phyloP scores from a whole-genome alignment of 2,113 vertebrate species.

The Raja brachyura region DNA sequence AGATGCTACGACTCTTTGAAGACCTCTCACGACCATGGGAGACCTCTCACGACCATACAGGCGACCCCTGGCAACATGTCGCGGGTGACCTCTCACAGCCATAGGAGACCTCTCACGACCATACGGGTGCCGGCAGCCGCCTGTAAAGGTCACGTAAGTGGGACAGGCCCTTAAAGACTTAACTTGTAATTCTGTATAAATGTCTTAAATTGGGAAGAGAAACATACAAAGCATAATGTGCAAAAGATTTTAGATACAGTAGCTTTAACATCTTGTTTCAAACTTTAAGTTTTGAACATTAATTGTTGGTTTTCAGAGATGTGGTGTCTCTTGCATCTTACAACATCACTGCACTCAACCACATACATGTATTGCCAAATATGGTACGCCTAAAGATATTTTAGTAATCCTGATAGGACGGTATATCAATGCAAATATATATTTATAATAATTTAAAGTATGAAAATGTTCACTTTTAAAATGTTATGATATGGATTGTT shows the following conservation, averaged over 20 bases:
- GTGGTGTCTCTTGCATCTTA: background rate
- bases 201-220: background rate
- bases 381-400: background rate
- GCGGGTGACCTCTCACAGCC: no score
- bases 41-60: no score
- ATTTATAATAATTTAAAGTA: background rate
- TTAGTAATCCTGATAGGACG: background rate
- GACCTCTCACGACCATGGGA: no score
- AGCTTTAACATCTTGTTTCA: background rate
- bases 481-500: slow-evolving; percentile 14
- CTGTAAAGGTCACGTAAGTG: no score
- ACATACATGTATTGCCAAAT: background rate
- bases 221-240: background rate
- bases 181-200: background rate
- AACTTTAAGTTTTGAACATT: background rate
- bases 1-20: no score
- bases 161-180: no score
- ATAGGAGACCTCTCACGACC: no score
- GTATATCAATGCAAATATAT: background rate
- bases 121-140: no score
- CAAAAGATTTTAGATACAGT: background rate
- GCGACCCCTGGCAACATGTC: no score
- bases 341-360: background rate
- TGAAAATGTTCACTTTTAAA: background rate
- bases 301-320: background rate